Conservation (phyloP, 2,797 vertebrate genomes). For the Ambastaia sidthimunki region DNA sequence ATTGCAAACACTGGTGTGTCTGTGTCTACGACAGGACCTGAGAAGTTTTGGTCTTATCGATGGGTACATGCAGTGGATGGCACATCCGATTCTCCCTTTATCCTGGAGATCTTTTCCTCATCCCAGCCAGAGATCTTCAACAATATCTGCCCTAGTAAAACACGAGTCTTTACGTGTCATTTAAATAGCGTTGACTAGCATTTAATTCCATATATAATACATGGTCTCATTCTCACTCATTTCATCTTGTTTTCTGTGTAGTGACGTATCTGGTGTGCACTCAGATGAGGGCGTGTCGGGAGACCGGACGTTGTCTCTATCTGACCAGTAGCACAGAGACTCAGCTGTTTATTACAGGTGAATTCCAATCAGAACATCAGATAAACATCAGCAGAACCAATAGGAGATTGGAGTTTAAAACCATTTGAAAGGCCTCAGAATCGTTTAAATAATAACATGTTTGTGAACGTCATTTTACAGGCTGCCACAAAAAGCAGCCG, state of each 20-base stretch:
- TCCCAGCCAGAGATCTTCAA: slow-evolving; percentile 91
- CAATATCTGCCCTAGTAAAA: slow-evolving; percentile 82
- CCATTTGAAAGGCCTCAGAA: neutral
- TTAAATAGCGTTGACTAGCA: neutral
- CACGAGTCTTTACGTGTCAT: neutral
- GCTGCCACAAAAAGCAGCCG: slow-evolving; percentile 84
- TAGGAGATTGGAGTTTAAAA: no score
- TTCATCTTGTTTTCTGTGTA: slow-evolving; percentile 49
- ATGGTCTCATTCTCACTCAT: neutral
- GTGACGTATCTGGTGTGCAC: slow-evolving; percentile 89
- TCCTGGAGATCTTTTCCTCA: slow-evolving; percentile 90
- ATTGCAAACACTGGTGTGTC: neutral
- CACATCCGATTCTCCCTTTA: slow-evolving; percentile 84
- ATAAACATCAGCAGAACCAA: neutral
- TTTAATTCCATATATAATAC: neutral
- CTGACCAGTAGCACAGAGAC: slow-evolving; percentile 92
- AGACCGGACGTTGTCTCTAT: slow-evolving; percentile 76
- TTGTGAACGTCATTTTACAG: slow-evolving; percentile 63
- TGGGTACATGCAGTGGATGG: slow-evolving; percentile 90
- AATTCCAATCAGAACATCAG: slow-evolving; percentile 20
- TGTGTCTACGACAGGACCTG: slow-evolving; percentile 72
- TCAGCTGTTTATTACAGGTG: slow-evolving; percentile 87
- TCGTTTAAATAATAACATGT: neutral
- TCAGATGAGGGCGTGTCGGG: slow-evolving; percentile 88
- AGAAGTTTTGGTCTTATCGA: slow-evolving; percentile 90